These are phyloP conservation scores for Schrankia costaestrigalis DNA, from an alignment of 2,888 invertebrate species.

Conservation along the genomic window DNA sequence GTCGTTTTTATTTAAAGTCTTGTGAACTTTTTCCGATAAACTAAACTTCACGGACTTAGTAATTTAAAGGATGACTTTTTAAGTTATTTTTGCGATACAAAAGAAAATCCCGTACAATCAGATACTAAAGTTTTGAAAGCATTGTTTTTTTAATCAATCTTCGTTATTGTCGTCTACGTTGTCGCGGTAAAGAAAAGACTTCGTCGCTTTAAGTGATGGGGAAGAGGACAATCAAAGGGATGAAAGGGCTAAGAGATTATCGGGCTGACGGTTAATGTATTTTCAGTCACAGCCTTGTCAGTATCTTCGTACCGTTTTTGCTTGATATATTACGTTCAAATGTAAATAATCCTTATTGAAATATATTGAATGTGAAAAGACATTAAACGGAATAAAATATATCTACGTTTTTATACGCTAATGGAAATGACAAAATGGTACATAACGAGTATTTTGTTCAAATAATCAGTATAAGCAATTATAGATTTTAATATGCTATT, in stretches of 20 bases:
- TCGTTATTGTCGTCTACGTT: slow-evolving; percentile 3
- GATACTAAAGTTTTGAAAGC: slow-evolving; percentile 10
- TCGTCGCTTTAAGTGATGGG: not conserved
- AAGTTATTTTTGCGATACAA: slow-evolving; percentile 8
- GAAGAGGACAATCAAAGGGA: not conserved
- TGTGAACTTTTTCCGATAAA: slow-evolving; percentile 19
- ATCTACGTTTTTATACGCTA: too few species aligned
- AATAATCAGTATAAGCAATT: too few species aligned
- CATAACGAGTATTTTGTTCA: too few species aligned
- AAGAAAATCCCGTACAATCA: slow-evolving; percentile 14
- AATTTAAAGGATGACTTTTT: slow-evolving; percentile 21
- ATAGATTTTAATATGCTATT: too few species aligned
- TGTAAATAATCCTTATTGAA: too few species aligned
- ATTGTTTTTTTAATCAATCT: slow-evolving; percentile 10
- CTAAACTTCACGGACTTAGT: slow-evolving; percentile 22
- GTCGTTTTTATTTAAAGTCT: slow-evolving; percentile 14
- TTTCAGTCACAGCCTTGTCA: too few species aligned
- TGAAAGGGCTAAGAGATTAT: not conserved
- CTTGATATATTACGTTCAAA: too few species aligned
- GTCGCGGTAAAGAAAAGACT: slow-evolving; percentile 1
- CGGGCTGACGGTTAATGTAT: not conserved
- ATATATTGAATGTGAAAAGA: too few species aligned
- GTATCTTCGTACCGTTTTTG: too few species aligned
- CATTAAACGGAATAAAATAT: too few species aligned
- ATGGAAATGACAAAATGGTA: too few species aligned